phyloP scores from a whole-genome alignment of 2,113 vertebrate genomes.

The Barbus barbus region DNA sequence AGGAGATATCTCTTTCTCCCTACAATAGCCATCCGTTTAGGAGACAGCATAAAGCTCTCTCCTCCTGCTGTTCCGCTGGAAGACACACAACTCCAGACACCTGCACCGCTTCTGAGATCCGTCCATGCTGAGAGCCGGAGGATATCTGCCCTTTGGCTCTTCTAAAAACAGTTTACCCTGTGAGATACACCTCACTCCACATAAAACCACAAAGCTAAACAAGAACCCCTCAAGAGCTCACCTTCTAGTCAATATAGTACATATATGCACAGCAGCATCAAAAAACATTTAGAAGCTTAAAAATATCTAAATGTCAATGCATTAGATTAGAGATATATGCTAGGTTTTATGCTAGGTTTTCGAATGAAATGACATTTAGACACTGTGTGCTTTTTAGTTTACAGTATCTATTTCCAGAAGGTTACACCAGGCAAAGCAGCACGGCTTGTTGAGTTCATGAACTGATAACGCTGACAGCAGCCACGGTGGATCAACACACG shows the following conservation, averaged over 20 bases:
- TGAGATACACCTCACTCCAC: neutral
- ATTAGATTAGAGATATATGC: neutral
- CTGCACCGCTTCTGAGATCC: neutral
- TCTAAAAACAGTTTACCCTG: neutral
- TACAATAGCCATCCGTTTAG: constrained; percentile 31
- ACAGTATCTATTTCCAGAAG: neutral
- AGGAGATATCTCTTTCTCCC: constrained; percentile 5
- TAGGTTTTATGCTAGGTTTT: neutral
- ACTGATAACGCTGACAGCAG: neutral
- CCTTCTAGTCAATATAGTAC: neutral
- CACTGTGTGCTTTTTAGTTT: neutral
- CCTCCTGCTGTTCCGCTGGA: constrained; percentile 4
- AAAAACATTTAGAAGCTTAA: neutral
- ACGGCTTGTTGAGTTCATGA: neutral
- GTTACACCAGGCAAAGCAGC: neutral
- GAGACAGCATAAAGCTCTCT: constrained; percentile 9
- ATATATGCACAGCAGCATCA: neutral
- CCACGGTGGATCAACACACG: neutral
- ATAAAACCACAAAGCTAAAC: neutral
- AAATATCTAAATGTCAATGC: neutral
- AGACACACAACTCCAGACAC: constrained; percentile 16
- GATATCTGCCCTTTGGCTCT: neutral
- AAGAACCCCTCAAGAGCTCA: neutral
- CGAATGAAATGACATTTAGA: neutral
- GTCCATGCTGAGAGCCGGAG: neutral